Evolutionary conservation across 2,888 invertebrate species (phyloP), one percentile per base, ranked within the genome.

Genomic region (Epinotia demarniana): DNA sequence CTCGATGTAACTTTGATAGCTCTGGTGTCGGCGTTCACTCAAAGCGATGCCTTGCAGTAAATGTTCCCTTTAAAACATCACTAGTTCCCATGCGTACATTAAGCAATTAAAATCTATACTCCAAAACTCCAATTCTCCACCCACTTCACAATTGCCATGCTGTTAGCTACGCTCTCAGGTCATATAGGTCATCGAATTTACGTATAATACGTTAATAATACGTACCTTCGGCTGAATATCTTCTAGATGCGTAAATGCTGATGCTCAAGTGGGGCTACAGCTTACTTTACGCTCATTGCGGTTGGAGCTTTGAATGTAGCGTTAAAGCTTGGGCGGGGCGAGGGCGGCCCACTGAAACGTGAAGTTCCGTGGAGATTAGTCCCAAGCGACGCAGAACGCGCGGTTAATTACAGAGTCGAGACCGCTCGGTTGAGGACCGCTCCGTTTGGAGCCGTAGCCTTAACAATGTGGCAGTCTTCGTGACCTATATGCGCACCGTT

Each of bases 201-300:
- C 49, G 16, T 16, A 49, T 16, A 12, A n/a, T n/a, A n/a, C n/a
- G n/a, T n/a, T n/a, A n/a, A n/a, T n/a, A n/a, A n/a, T n/a, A 49
- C 16, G 16, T 49, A 49, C 49, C 6, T 33, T 33, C 33, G 8
- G 33, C 33, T 8, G 8, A 33, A 8, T 8, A 33, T 33, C 33
- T 3, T 12, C 49, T 49, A 13, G 16, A 16, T 49, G 49, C 49
- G 16, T 33, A 27, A 53, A 66, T 23, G 12, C 6, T 23, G 12
- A 46, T 4, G 58, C 69, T 46, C 46, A 69, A 60, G 46, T 58
- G 58, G n/a, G n/a, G 39, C 58, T n/a, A 58, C 43, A 69, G n/a
- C n/a, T 16, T 60, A 69, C 75, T 75, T 77, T 73, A 77, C 73
- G 78, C 72, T 78, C 55, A 71, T 76, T 58, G 70, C 73, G 67